These are phyloP conservation scores for Pandemis corylana DNA, from an alignment of 2,888 invertebrate species.

Conservation along the genomic window DNA sequence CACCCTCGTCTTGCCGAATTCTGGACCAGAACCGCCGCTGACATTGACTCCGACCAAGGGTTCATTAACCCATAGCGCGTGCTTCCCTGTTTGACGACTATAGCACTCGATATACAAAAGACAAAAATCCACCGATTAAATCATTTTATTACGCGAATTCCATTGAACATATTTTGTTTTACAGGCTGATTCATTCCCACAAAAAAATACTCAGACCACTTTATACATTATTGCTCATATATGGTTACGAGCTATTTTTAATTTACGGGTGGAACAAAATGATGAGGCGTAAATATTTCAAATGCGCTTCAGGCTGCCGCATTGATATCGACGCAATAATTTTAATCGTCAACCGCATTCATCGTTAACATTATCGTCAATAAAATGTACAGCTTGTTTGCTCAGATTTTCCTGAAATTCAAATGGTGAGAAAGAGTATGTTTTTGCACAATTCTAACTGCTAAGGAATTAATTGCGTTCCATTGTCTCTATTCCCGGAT, in stretches of 20 bases:
- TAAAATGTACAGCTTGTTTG: not conserved
- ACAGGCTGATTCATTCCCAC: not conserved
- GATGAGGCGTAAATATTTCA: not conserved
- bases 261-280: not conserved
- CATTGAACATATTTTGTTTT: not conserved
- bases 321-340: not conserved
- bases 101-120: not conserved
- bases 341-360: not conserved
- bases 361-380: not conserved
- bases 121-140: not conserved
- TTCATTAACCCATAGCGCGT: conserved; percentile 74
- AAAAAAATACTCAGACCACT: not conserved
- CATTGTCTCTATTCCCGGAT: too few relatives aligned
- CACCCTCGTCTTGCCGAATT: conserved; percentile 80
- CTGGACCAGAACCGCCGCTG: conserved; percentile 74
- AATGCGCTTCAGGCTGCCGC: not conserved
- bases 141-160: not conserved
- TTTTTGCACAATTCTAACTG: too few relatives aligned
- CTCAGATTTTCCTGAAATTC: too few relatives aligned
- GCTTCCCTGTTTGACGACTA: conserved; percentile 29
- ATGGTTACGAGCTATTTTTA: not conserved
- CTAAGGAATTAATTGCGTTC: too few relatives aligned
- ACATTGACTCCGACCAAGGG: conserved; percentile 79
- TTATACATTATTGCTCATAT: too few relatives aligned
- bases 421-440: too few relatives aligned